A percentile compares a stretch with the other conserved stretches of the same genome.
phyloP scores from a whole-genome alignment of 2,797 vertebrate species.

The Platyrinchus mystaceus region DNA sequence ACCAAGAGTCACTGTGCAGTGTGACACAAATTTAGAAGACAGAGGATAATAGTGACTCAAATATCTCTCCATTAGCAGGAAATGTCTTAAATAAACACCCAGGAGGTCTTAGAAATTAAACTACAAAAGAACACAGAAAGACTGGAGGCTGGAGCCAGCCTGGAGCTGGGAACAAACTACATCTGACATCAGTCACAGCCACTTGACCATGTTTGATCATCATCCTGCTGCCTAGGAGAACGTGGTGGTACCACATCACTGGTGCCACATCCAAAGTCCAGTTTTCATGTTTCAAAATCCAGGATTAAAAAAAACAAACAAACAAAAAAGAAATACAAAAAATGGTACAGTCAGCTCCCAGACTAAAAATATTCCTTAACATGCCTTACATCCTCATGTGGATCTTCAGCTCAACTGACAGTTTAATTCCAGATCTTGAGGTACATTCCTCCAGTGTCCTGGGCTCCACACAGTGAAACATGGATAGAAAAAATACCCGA shows the following conservation, averaged over 20 bases:
- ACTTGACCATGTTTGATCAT: not conserved
- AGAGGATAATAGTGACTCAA: not conserved
- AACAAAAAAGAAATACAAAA: not conserved
- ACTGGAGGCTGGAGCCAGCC: not conserved
- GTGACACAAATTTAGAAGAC: not conserved
- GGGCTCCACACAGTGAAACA: accelerated
- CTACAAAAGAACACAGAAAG: not conserved
- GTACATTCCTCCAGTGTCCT: not conserved
- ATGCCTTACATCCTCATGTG: accelerated
- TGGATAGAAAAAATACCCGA: accelerated
- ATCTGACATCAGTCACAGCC: not conserved
- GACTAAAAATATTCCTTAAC: not conserved
- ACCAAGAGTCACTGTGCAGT: not conserved
- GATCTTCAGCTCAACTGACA: not conserved
- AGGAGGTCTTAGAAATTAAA: not conserved
- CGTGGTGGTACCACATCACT: accelerated
- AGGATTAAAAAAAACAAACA: not conserved
- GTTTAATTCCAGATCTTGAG: not conserved
- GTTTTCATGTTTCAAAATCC: not conserved
- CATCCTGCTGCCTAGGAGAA: not conserved
- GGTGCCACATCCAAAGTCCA: not conserved
- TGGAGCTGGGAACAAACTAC: not conserved
- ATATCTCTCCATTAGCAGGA: not conserved
- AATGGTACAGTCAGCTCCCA: not conserved
- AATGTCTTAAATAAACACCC: not conserved